Base-by-base conservation (phyloP, 2,113 vertebrate species). In the Gymnobelideus leadbeateri region DNA sequence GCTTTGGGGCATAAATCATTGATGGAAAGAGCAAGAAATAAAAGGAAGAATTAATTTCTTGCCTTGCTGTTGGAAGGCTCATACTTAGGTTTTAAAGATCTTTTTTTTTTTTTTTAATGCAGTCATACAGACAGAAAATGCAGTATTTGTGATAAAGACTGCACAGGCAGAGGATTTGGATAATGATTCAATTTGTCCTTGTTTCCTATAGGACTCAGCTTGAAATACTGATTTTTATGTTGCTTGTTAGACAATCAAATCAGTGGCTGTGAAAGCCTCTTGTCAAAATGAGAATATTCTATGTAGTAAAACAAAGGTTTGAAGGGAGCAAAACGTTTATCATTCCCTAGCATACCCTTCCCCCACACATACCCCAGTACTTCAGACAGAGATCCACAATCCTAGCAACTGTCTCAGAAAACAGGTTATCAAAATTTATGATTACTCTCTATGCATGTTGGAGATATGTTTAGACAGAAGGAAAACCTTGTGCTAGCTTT, bases 1-100 rank as follows among this genome's bases (percentile, higher is more conserved):
- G 96, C 92, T 96, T 97, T 90, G 92, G 96, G 91, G 97, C 92
- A 97, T 84, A 97, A 93, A 31, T 96, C 92, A 89, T 50, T 96
- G 61, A 95, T 51, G 95, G 46, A 51, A 93, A 84, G n/a, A 51
- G 24, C 55, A 90, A 90, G 43, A 97, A 91, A 96, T 93, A 94
- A 89, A 94, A 97, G 19, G n/a, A 68, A 95, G 92, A 96, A 97
- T 95, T 55, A 57, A n/a, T 51, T 96, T 68, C 3, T 23, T 46
- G 7, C n/a, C 0, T 95, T 25, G 16, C 28, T 91, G n/a, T 84
- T 84, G 68, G 37, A 8, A 5, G 51, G 21, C 14, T 37, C 28
- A 0, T 0, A 10, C 43, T 7, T 46, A 31, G 31, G 2, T 51
- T 16, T 55, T 11, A 46, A 57, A 51, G 51, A 24, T 47, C 5